Evolutionary conservation across 1,140 invertebrate genomes (phyloP), one percentile per base, ranked within the genome.

Genomic region (Bacillus rossius): DNA sequence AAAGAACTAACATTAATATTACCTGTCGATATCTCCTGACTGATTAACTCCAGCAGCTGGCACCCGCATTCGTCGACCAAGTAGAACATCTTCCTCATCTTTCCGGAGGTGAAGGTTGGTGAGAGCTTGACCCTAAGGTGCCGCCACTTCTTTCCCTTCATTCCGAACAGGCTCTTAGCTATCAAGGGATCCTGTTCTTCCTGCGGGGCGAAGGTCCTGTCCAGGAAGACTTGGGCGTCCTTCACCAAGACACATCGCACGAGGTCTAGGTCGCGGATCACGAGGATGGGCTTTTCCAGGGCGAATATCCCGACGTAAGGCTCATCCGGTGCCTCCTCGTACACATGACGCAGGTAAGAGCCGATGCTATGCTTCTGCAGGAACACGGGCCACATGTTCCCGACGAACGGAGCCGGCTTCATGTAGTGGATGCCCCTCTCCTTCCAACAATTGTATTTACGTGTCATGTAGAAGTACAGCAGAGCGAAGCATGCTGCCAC

Each of bases 71-170:
- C 50, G 13, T 37, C n/a, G 3, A 61, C 42, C 22, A 42, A 14
- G 14, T 20, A 19, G 43, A 76, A 79, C 74, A 80, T 78, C 1
- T 67, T 67, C 61, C 77, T 80, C 56, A 80, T 69, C 61, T 78
- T 79, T 0, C 68, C 71, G 0, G 73, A 65, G 3, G 77, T 75
- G 59, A 80, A 81, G 0, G 73, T 72, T 1, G 76, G 73, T 3
- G 77, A 72, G 56, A 79, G 65, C 62, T 75, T 75, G 14, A 66
- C 55, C 14, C 75, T 68, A 14, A 81, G 61, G 25, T 64, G 69
- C 62, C 72, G 77, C 79, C 79, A 81, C 38, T 67, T 62, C 19
- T 4, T 41, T 29, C 61, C 60, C 7, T 17, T 25, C 4, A 43
- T 14, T 7, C 40, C 14, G 29, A 61, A 51, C 4, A 61, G 17